Evolutionary conservation across 2,888 invertebrate genomes (phyloP), one percentile per base, ranked within the genome.

Genomic region (Oxycera nigricornis): DNA sequence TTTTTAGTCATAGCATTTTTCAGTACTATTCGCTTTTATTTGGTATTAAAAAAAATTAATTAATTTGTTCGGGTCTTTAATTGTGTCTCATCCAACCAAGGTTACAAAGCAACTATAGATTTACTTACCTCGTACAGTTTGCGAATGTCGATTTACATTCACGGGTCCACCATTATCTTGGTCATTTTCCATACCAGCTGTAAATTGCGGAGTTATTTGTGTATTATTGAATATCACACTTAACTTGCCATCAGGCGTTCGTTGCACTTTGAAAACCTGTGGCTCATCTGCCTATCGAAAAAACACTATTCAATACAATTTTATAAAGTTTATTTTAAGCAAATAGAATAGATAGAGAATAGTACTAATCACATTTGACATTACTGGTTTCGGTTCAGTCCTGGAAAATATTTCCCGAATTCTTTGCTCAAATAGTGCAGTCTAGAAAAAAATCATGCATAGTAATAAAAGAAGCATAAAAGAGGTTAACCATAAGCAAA

Each of bases 181-280:
- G 14, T 30, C 59, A 72, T 7, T 59, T 35, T 39, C 59, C 17
- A 70, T 35, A n/a, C 70, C 55, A 72, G 76, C 30, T 65, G 68
- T 61, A 28, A 76, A 73, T 73, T 70, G 77, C 80, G 82, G 82
- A 74, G 81, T 81, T 79, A 81, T 80, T 77, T 81, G 79, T 75
- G 80, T 80, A 79, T 84, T 80, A 79, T 84, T 83, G 82, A 82
- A 82, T 78, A 84, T 81, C 50, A 82, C 78, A 80, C 81, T 82
- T 76, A 84, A 81, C 80, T 82, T 83, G 78, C 83, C 83, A 77
- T 84, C 82, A 75, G 82, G 82, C 74, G 81, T 80, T 79, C 84
- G 80, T 79, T 83, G 83, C 78, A 84, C 83, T 82, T 83, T 84
- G 77, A 84, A 83, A 75, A 81, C 77, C 76, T 82, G 82, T 72